Evolutionary conservation across 2,113 vertebrate genomes (phyloP).

Genomic region (Diadophis punctatus): DNA sequence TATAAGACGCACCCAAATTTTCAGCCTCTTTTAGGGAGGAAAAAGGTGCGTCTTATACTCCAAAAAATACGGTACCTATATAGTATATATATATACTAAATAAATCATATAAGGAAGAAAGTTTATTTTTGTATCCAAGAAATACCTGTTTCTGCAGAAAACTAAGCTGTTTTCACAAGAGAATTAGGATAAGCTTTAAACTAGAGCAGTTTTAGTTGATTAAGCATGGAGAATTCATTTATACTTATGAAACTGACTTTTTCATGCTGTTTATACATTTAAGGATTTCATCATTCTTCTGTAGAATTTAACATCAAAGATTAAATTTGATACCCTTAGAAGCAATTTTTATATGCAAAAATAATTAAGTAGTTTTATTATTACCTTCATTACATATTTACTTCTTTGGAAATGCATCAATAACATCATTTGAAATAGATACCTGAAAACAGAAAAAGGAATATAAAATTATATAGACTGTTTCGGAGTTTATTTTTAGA

Average conservation of each 20-base stretch:
- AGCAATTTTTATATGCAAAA: not conserved
- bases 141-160: not conserved
- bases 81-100: not conserved
- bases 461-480: not conserved
- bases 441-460: not conserved
- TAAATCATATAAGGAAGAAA: not conserved
- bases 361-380: not conserved
- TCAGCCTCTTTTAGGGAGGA: too few relatives aligned
- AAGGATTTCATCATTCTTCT: not conserved
- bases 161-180: not conserved
- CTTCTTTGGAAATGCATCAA: not conserved
- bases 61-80: too few relatives aligned
- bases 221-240: not conserved
- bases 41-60: too few relatives aligned
- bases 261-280: not conserved
- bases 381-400: not conserved
- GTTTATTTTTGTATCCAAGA: not conserved
- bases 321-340: not conserved
- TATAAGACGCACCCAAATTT: too few relatives aligned
- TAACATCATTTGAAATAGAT: not conserved
- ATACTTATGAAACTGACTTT: not conserved
- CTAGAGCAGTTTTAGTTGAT: not conserved
- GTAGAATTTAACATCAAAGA: not conserved
- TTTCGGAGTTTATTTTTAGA: not conserved
- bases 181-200: not conserved